phyloP scores from a whole-genome alignment of 2,113 vertebrate genomes.

The Mirounga angustirostris region DNA sequence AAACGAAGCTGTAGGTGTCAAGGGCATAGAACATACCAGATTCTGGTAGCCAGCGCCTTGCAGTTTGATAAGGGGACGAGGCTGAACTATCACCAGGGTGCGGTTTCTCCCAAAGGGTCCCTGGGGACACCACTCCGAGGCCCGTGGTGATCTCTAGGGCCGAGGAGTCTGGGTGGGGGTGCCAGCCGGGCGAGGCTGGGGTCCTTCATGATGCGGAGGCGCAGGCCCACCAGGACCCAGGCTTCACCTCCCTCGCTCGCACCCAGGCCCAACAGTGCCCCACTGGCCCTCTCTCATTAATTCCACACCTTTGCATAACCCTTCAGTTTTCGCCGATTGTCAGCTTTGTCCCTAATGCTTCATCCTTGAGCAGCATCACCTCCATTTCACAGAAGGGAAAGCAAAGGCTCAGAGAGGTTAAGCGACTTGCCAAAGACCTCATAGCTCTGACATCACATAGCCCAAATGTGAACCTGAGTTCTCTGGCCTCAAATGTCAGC shows the following conservation, averaged over 20 bases:
- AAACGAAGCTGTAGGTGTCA: neutral
- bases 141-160: neutral
- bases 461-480: constrained; percentile 54
- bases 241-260: neutral
- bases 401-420: neutral
- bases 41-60: neutral
- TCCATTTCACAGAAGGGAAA: constrained; percentile 53
- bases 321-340: neutral
- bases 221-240: too few species aligned
- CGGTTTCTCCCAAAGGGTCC: neutral
- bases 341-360: neutral
- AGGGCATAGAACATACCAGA: neutral
- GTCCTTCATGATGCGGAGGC: neutral
- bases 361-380: neutral
- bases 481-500: constrained; percentile 62
- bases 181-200: neutral
- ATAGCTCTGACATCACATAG: neutral
- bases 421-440: neutral
- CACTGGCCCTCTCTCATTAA: neutral
- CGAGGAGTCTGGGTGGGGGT: neutral
- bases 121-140: neutral
- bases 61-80: neutral
- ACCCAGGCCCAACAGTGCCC: too few species aligned
- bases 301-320: neutral
- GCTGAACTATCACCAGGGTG: neutral